Evolutionary conservation across 1,140 invertebrate species (phyloP).

Genomic region (Tetramorium alpestre): DNA sequence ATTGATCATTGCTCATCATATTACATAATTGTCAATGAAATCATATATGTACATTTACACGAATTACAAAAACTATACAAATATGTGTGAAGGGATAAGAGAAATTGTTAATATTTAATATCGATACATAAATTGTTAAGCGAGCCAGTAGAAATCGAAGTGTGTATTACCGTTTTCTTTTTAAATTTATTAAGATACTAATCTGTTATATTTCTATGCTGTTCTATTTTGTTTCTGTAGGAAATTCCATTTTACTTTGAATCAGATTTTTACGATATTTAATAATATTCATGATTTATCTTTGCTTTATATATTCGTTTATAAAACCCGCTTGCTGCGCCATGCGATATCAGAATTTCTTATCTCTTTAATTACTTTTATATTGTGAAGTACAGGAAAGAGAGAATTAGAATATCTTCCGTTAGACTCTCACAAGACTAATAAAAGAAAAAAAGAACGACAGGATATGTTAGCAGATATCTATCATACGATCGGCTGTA

Average conservation of each 20-base stretch:
- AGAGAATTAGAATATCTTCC: not conserved
- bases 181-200: not conserved
- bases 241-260: not conserved
- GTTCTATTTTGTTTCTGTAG: not conserved
- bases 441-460: not conserved
- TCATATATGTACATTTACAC: not conserved
- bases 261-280: not conserved
- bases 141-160: not conserved
- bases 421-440: not conserved
- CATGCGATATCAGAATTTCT: not conserved
- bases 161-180: not conserved
- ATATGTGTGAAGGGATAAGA: not conserved
- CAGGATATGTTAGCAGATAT: slow-evolving; percentile 32
- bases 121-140: not conserved
- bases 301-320: not conserved
- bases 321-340: not conserved
- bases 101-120: slow-evolving; percentile 1
- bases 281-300: not conserved
- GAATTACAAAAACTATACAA: not conserved
- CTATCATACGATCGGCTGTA: slow-evolving; percentile 31
- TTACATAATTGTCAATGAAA: not conserved
- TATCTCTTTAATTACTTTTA: slow-evolving; percentile 23
- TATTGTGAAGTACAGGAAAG: not conserved
- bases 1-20: not conserved
- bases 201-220: not conserved